Conservation (phyloP, 2,113 vertebrate species). For the Varanus salvator region DNA sequence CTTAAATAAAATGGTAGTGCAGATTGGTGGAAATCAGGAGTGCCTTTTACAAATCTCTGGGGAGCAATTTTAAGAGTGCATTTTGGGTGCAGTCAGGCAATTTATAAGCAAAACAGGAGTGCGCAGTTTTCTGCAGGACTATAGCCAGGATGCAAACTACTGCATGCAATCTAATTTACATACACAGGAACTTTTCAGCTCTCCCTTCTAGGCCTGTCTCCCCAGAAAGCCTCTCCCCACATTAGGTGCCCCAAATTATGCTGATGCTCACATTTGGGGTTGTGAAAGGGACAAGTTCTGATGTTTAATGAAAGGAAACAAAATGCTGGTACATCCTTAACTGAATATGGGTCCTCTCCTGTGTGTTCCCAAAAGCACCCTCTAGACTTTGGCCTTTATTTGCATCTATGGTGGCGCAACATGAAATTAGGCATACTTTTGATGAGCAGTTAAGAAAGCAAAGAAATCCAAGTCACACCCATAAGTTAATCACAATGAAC, state of each 20-base stretch:
- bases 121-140: background rate
- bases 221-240: background rate
- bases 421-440: too few species aligned
- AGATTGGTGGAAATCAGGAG: background rate
- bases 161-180: background rate
- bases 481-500: background rate
- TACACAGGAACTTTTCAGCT: background rate
- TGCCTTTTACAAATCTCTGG: background rate
- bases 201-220: background rate
- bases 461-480: background rate
- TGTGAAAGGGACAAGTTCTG: too few species aligned
- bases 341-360: background rate
- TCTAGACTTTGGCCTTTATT: background rate
- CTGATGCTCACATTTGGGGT: too few species aligned
- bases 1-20: conserved; percentile 10
- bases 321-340: too few species aligned
- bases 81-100: background rate
- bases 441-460: too few species aligned
- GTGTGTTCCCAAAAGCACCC: background rate
- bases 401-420: background rate
- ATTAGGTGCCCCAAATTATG: too few species aligned
- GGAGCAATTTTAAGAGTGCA: background rate
- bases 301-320: too few species aligned
- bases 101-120: background rate
- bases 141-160: background rate